These are phyloP conservation scores for Drosophila arawakana DNA, from an alignment of 1,140 invertebrate genomes.

Conservation along the genomic window DNA sequence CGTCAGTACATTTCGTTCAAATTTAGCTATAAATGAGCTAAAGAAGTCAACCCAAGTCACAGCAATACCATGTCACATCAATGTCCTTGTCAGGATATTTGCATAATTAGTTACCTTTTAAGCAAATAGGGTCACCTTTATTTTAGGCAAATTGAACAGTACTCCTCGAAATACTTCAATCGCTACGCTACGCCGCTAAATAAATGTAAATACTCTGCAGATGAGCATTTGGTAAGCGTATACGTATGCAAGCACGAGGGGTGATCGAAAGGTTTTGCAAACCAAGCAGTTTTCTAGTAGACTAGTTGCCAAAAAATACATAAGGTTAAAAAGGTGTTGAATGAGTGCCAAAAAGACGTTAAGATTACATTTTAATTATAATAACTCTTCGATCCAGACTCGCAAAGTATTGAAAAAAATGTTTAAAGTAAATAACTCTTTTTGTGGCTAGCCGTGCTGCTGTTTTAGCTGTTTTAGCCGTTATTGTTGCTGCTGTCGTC, in stretches of 20 bases:
- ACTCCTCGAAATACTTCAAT: not conserved
- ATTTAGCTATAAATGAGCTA: too few species aligned
- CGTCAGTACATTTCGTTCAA: too few species aligned
- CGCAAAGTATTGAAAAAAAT: constrained; percentile 38
- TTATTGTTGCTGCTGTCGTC: constrained; percentile 34
- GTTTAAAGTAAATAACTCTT: constrained; percentile 54
- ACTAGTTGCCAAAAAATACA: too few species aligned
- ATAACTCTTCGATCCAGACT: constrained; percentile 40
- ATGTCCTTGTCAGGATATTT: not conserved
- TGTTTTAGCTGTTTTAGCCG: constrained; percentile 40
- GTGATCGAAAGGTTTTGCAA: constrained; percentile 20
- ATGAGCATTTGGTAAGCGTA: constrained; percentile 12
- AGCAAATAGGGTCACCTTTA: too few species aligned
- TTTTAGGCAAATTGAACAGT: too few species aligned
- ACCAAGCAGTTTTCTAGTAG: not conserved
- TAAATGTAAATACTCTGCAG: constrained; percentile 4
- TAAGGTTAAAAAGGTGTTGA: not conserved
- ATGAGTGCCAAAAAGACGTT: not conserved
- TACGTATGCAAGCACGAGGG: constrained; percentile 30
- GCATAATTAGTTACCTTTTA: not conserved
- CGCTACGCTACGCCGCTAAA: not conserved
- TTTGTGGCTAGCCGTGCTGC: constrained; percentile 33
- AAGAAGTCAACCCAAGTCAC: too few species aligned
- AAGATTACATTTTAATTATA: constrained; percentile 10
- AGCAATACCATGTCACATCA: too few species aligned